Conservation (phyloP, 1,140 invertebrate genomes). For the Polypedilum pembai region DNA sequence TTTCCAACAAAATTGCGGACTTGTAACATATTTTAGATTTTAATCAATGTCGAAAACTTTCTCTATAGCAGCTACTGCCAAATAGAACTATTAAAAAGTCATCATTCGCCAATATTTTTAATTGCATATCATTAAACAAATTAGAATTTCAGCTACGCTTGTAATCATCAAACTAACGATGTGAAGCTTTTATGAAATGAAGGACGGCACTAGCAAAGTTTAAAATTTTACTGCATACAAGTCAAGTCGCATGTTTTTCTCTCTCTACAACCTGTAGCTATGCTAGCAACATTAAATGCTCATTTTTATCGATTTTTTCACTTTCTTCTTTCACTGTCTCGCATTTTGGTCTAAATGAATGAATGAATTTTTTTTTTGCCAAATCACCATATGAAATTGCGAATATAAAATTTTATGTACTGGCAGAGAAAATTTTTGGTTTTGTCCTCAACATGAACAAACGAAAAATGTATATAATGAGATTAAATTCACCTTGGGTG, state of each 20-base stretch:
- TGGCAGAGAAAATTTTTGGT: not conserved
- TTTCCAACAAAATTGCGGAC: too few species aligned
- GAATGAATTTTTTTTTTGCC: too few species aligned
- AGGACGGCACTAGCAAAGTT: not conserved
- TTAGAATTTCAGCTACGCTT: not conserved
- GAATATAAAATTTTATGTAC: not conserved
- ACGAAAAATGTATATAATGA: not conserved
- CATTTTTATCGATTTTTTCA: not conserved
- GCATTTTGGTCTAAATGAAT: too few species aligned
- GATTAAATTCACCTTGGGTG: not conserved
- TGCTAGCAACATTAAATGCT: not conserved
- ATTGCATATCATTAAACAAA: constrained; percentile 14
- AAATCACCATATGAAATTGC: too few species aligned
- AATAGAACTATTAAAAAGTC: not conserved
- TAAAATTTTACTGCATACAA: not conserved
- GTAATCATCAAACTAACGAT: not conserved
- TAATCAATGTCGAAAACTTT: not conserved
- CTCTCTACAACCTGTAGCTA: constrained; percentile 16
- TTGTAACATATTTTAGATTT: too few species aligned
- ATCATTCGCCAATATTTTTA: not conserved
- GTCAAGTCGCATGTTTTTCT: not conserved
- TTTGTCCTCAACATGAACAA: not conserved
- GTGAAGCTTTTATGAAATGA: not conserved
- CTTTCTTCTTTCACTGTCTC: not conserved
- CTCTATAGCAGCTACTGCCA: not conserved